Base-by-base conservation (phyloP, 2,113 vertebrate species). In the Platycercus adscitus region DNA sequence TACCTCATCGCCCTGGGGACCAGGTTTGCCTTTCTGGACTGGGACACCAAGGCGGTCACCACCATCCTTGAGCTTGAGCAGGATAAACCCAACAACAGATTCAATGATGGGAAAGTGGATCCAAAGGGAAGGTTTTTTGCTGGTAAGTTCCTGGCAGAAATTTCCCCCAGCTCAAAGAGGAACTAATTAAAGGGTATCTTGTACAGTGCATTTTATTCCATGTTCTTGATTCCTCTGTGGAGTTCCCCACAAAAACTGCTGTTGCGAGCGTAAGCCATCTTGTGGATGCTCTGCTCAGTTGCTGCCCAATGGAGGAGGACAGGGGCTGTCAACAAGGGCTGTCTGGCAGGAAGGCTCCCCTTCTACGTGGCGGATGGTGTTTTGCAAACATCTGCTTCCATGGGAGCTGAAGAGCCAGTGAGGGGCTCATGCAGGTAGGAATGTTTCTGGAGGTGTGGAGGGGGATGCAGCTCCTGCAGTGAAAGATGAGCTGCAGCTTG, bases 61-160 rank as follows among this genome's bases (percentile, higher is more conserved):
- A 96, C 97, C 47, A 91, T 98, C 35, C 66, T 95, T 0, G 20
- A 95, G 31, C 70, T 98, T 0, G 98, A 98, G 77, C 86, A 80
- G 44, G 98, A 98, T 68, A 98, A 98, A 77, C 95, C 96, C n/a
- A 97, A 98, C 96, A 98, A 98, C 91, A 97, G 98, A n/a, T 98
- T 98, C 92, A 98, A 98, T 31, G 98, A 98, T 33, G 98, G 98
- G 47, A 98, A 98, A 91, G 98, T 98, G 91, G 98, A 98, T 88
- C 98, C 98, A 15, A 97, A 96, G 6, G 98, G 98, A 18, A 97
- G 98, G 19, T 98, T 98, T 89, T 98, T 98, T 89, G 98, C 98
- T 97, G 98, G 98, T 98, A 91, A 83, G 91, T 91, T 91, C 31
- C 49, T 46, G 23, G 31, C 20, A 83, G 58, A 73, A 79, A 72